A percentile compares a stretch with the other conserved stretches of the same genome.
Evolutionary conservation across 2,888 invertebrate genomes (phyloP).

Genomic region (Apotomis turbidana): DNA sequence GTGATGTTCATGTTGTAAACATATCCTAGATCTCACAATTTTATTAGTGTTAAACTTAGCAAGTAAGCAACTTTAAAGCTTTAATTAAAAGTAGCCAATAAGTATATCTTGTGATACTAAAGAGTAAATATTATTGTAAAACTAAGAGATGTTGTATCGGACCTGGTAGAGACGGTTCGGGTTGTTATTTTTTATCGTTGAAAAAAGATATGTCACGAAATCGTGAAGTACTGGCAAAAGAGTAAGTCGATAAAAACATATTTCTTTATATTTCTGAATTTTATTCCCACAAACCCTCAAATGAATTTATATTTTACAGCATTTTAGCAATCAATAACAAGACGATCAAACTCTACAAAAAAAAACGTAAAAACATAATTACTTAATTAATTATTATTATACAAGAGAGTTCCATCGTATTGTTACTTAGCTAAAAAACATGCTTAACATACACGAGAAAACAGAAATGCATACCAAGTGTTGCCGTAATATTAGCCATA

Average conservation of each 20-base stretch:
- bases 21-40: slow-evolving; percentile 75
- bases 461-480: neutral
- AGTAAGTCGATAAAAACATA: slow-evolving; percentile 78
- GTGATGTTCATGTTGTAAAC: slow-evolving; percentile 71
- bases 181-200: slow-evolving; percentile 82
- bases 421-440: no score
- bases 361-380: no score
- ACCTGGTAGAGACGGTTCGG: slow-evolving; percentile 67
- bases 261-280: slow-evolving; percentile 75
- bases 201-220: slow-evolving; percentile 78
- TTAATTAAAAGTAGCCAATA: slow-evolving; percentile 78
- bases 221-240: slow-evolving; percentile 71
- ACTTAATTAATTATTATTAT: no score
- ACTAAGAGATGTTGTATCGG: slow-evolving; percentile 77
- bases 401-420: no score
- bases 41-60: slow-evolving; percentile 67
- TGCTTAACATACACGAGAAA: no score
- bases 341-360: neutral
- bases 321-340: neutral
- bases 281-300: slow-evolving; percentile 54
- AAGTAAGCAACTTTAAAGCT: slow-evolving; percentile 81
- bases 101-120: slow-evolving; percentile 82
- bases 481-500: neutral
- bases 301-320: neutral
- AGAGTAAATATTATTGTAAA: slow-evolving; percentile 79